Evolutionary conservation across 2,797 vertebrate species (phyloP), one percentile per base, ranked within the genome.

Genomic region (Takifugu ocellatus): DNA sequence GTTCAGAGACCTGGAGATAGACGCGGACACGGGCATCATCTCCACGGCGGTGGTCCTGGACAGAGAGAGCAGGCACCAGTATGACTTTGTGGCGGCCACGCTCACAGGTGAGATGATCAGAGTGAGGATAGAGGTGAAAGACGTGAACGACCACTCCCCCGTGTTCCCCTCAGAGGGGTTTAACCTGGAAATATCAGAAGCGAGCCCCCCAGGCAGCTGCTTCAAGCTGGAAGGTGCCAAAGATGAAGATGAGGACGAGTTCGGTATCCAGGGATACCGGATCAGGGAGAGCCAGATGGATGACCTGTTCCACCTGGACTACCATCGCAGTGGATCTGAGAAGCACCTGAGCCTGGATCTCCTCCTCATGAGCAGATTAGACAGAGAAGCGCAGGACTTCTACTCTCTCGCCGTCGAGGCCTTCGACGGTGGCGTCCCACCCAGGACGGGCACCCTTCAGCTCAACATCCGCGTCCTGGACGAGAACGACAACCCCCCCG

Each of bases 401-500:
- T 94, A 94, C 68, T 77, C 79, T 14, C 73, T 98, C 63, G 84
- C 84, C 46, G 82, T 98, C 1, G 92, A 97, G 69, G 94, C 94
- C 1, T 96, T 94, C 69, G 96, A 97, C 73, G 94, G 94, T 0
- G 96, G 94, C 29, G 68, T 84, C 50, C 95, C 95, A 0, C 88
- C 81, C 33, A 90, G 84, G 73, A 91, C 87, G 0, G 94, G 93
- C 24, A 81, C 64, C 5, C 76, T 96, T 33, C 86, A 55, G 16
- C 89, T 96, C 17, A 85, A 86, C 14, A 51, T 98, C 55, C 77
- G 61, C 2, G 87, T 97, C 24, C 72, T 94, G 78, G 96, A 98
- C 49, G 95, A 96, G 86, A 98, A 98, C 21, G 95, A 98, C 87
- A 96, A 96, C 72, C 89, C 92, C 0, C 96, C 95, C 0, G 70